phyloP scores from a whole-genome alignment of 2,797 vertebrate species.

The Myotis pilosus region DNA sequence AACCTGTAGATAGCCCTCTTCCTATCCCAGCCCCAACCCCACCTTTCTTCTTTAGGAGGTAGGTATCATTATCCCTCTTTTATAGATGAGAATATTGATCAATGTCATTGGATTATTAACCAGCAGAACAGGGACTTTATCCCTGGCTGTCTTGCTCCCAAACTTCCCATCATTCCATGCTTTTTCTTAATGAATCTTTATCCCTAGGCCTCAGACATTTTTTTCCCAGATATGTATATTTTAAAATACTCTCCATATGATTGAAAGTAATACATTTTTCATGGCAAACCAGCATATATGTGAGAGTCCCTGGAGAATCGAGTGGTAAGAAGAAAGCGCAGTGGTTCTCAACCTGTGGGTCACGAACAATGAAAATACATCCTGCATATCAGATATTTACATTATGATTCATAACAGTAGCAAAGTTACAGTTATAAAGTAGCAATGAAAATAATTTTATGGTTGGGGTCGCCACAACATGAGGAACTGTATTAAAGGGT shows the following conservation, averaged over 20 bases:
- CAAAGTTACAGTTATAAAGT: too few species aligned
- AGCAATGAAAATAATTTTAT: too few species aligned
- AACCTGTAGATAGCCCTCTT: neutral
- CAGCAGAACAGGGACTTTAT: neutral
- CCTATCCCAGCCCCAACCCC: neutral
- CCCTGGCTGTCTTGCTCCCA: neutral
- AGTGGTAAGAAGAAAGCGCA: neutral
- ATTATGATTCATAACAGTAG: too few species aligned
- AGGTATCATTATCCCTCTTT: neutral
- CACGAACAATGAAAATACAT: too few species aligned
- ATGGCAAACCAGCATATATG: neutral
- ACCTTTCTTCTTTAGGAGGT: neutral
- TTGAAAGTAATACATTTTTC: constrained; percentile 33
- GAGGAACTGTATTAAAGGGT: too few species aligned
- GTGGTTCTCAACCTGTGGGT: too few species aligned
- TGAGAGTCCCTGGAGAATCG: constrained; percentile 22
- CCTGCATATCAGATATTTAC: too few species aligned
- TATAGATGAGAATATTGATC: neutral
- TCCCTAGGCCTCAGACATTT: neutral
- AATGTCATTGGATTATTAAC: neutral
- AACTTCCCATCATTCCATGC: neutral
- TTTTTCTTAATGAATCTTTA: neutral
- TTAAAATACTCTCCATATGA: constrained; percentile 9
- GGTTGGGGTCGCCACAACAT: too few species aligned
- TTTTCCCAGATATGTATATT: neutral